Percentiles rank a stretch among this genome's conserved stretches.
Conservation (phyloP, 2,888 invertebrate species). For the Xylota segnis region DNA sequence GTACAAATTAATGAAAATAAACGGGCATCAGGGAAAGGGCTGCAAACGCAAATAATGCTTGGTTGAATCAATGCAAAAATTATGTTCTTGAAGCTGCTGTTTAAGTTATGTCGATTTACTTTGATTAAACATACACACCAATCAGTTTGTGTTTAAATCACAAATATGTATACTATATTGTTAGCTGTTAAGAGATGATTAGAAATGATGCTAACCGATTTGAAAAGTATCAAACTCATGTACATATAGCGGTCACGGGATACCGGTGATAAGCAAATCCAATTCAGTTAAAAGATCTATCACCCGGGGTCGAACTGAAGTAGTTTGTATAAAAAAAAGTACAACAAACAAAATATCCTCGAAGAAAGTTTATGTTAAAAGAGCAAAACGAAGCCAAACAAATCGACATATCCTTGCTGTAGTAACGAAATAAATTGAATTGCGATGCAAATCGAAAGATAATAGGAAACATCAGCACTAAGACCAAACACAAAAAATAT, state of each 20-base stretch:
- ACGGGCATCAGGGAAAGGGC: conserved; percentile 21
- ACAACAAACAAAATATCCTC: neutral
- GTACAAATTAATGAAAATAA: conserved; percentile 55
- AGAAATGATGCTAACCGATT: too few relatives aligned
- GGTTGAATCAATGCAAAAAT: conserved; percentile 30
- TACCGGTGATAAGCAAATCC: conserved; percentile 30
- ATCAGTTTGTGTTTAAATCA: conserved; percentile 15
- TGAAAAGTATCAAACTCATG: too few relatives aligned
- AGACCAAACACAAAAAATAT: neutral
- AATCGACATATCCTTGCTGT: conserved; percentile 18
- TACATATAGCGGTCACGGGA: too few relatives aligned
- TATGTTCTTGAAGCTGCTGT: neutral
- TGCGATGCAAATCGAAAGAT: conserved; percentile 66
- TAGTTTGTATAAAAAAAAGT: neutral
- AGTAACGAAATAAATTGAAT: conserved; percentile 65
- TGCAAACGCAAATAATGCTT: conserved; percentile 41
- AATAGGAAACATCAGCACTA: conserved; percentile 54
- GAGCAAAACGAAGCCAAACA: neutral
- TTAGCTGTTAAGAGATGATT: too few relatives aligned
- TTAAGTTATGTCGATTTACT: conserved; percentile 4
- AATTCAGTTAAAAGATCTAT: conserved; percentile 20
- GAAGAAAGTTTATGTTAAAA: neutral
- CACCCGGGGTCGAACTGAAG: conserved; percentile 1
- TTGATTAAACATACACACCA: conserved; percentile 1
- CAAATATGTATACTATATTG: too few relatives aligned